Base-by-base conservation (phyloP, 2,113 vertebrate species). In the Potamarius usumacintae region DNA sequence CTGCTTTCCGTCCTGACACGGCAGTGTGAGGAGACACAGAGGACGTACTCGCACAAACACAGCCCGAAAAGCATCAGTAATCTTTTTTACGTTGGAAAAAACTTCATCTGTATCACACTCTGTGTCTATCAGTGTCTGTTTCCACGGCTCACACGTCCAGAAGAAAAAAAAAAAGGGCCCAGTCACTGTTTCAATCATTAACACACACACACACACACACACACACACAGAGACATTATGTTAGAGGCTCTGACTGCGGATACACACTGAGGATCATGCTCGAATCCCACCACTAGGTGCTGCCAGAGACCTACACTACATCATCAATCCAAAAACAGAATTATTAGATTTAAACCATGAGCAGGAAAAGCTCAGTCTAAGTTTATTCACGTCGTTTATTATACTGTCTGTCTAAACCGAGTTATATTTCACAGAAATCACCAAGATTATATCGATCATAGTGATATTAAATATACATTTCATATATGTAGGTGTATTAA, bases 211-310 rank as follows among this genome's bases (percentile, higher is more conserved):
- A 69, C 14, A 69, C 65, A 22, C 50, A 69, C 50, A 7, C 50
- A 69, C 63, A 53, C 82, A 53, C 82, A 69, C 14, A 69, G n/a
- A 14, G 8, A 53, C 65, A 53, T 2, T 34, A 8, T 6, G n/a
- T 17, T 17, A 0, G 1, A 34, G 4, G 27, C 5, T 52, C 18
- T 63, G 3, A 63, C 42, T 65, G 60, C 69, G 34, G 8, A 63
- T 48, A 53, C 71, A 78, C 72, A 83, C 60, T 0, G 90, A 90
- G 82, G 92, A 82, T 71, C 90, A 94, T 92, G 74, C 91, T 94
- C 94, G 92, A 92, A 94, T 96, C 92, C 93, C 90, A 94, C 98
- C 98, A 99, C 97, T 96, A 96, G 97, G 97, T 98, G 98, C 96
- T 96, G 97, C 94, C 94, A 97, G 96, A 98, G 97, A 97, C 95